Percentiles rank a stretch among this genome's conserved stretches.
Evolutionary conservation across 2,888 invertebrate species (phyloP).

Genomic region (Lasius platythorax): DNA sequence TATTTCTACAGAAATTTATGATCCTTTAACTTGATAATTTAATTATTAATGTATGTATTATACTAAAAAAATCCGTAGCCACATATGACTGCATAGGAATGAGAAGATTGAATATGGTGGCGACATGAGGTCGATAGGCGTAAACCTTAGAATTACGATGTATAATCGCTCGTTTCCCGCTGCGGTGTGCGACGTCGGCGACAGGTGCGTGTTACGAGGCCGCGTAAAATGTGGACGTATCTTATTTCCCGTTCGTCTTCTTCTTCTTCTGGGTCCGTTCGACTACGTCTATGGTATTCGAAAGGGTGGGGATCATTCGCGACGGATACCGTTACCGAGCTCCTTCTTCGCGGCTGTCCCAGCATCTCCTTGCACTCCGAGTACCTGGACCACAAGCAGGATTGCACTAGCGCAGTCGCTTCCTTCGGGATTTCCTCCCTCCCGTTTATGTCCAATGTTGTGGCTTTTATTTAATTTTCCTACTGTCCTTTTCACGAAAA

Average conservation of each 20-base stretch:
- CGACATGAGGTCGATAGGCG: conserved; percentile 9
- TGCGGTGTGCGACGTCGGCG: conserved; percentile 14
- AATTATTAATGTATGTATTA: background rate
- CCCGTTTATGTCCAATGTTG: background rate
- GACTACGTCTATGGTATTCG: conserved; percentile 53
- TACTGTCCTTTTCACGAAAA: background rate
- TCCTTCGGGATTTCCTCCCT: background rate
- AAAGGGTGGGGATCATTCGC: conserved; percentile 60
- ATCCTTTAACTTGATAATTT: background rate
- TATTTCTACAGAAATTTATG: conserved; percentile 1
- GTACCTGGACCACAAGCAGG: conserved; percentile 64
- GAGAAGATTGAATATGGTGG: background rate
- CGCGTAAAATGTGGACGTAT: conserved; percentile 59
- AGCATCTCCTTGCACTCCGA: conserved; percentile 37
- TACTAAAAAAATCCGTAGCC: background rate
- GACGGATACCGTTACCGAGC: conserved; percentile 60
- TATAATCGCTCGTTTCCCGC: conserved; percentile 2
- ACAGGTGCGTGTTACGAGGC: conserved; percentile 53
- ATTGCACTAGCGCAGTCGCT: background rate
- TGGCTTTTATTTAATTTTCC: background rate
- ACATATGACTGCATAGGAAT: background rate
- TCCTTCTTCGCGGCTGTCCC: conserved; percentile 41
- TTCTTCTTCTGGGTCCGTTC: conserved; percentile 43
- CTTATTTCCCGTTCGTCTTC: conserved; percentile 58
- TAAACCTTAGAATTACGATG: conserved; percentile 8